These are phyloP conservation scores for Euwallacea fornicatus DNA, from an alignment of 1,140 invertebrate genomes.

Conservation along the genomic window DNA sequence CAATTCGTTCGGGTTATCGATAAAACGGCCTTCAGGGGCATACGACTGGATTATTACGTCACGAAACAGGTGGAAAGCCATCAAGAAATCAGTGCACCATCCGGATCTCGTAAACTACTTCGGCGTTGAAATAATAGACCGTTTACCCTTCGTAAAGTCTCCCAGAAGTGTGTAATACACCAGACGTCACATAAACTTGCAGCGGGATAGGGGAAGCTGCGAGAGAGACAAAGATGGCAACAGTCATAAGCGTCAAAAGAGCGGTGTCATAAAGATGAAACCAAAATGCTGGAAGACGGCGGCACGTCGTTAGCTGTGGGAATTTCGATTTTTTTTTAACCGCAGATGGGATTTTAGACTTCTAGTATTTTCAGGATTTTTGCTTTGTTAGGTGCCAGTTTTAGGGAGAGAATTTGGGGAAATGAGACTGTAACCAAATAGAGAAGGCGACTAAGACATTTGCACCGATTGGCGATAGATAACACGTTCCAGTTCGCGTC, in stretches of 20 bases:
- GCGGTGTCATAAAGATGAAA: conserved; percentile 48
- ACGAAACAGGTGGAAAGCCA: conserved; percentile 39
- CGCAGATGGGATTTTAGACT: conserved; percentile 8
- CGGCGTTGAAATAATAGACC: conserved; percentile 49
- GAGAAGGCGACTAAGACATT: too few species aligned
- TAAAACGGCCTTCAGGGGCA: too few species aligned
- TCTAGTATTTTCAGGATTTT: too few species aligned
- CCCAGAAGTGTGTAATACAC: conserved; percentile 52
- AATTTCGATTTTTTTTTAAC: conserved; percentile 31
- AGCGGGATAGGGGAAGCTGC: conserved; percentile 32
- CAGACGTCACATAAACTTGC: conserved; percentile 51
- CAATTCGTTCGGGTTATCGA: too few species aligned
- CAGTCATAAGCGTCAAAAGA: conserved; percentile 50
- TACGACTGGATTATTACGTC: neutral
- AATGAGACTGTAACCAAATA: too few species aligned
- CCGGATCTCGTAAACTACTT: conserved; percentile 45
- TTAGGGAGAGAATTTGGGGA: too few species aligned
- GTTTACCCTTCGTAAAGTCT: conserved; percentile 52
- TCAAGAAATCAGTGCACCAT: conserved; percentile 42
- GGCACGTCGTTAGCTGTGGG: conserved; percentile 37
- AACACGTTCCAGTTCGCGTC: too few species aligned
- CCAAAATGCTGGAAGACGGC: conserved; percentile 46
- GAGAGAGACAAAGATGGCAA: conserved; percentile 41
- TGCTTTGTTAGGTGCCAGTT: too few species aligned
- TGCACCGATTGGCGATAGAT: too few species aligned